phyloP scores from a whole-genome alignment of 2,888 invertebrate species.

The Drosophila nr. fundita region DNA sequence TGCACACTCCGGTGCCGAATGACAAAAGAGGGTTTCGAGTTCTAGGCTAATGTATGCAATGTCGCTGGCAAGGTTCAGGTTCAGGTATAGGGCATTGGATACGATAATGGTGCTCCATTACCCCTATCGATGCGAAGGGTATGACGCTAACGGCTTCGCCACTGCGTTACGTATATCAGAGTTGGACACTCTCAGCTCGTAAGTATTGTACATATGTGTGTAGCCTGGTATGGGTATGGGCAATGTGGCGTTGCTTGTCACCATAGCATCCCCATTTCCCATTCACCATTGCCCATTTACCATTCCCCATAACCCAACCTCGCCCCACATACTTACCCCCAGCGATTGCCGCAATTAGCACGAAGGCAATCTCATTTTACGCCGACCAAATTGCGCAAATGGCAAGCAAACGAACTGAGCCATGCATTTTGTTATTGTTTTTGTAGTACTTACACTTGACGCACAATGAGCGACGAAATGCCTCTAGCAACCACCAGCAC shows the following conservation, averaged over 20 bases:
- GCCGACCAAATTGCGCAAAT: slow-evolving; percentile 76
- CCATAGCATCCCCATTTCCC: slow-evolving; percentile 49
- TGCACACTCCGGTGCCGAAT: slow-evolving; percentile 38
- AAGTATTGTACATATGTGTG: slow-evolving; percentile 11
- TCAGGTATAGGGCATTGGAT: slow-evolving; percentile 15
- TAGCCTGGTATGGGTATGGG: slow-evolving; percentile 28
- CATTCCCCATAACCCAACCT: slow-evolving; percentile 12
- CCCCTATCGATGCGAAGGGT: slow-evolving; percentile 51
- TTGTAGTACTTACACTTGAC: slow-evolving; percentile 68
- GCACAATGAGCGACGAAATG: slow-evolving; percentile 49
- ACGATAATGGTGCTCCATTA: slow-evolving; percentile 36
- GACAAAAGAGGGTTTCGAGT: slow-evolving; percentile 48
- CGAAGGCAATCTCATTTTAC: slow-evolving; percentile 80
- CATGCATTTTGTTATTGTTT: slow-evolving; percentile 37
- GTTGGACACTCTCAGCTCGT: slow-evolving; percentile 18
- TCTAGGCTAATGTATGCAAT: slow-evolving; percentile 49
- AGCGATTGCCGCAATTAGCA: slow-evolving; percentile 72
- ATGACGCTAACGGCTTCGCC: slow-evolving; percentile 39
- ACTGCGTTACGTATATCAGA: slow-evolving; percentile 8
- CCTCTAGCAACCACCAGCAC: slow-evolving; percentile 41
- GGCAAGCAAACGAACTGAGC: slow-evolving; percentile 62
- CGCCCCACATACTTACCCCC: slow-evolving; percentile 47
- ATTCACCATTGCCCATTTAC: slow-evolving; percentile 2
- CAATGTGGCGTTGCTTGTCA: slow-evolving; percentile 61
- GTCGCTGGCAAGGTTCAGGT: slow-evolving; percentile 47